phyloP scores from a whole-genome alignment of 2,888 invertebrate genomes.

The Polydesmus complanatus region DNA sequence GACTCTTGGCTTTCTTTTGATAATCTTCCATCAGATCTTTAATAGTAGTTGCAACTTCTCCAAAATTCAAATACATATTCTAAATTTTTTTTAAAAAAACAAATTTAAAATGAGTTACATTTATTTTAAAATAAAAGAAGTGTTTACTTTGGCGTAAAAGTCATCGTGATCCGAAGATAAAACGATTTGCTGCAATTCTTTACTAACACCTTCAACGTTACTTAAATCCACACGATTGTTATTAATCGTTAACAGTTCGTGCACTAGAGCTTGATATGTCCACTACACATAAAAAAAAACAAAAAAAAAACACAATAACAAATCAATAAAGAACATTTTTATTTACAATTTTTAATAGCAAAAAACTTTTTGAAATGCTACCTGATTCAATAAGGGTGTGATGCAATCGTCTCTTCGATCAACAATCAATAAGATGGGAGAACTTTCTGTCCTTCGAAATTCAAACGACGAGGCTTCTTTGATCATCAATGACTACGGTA shows the following conservation, averaged over 20 bases:
- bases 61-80: slow-evolving; percentile 92
- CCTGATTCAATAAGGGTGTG: slow-evolving; percentile 84
- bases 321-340: not conserved
- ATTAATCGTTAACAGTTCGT: slow-evolving; percentile 81
- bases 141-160: slow-evolving; percentile 71
- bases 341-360: not conserved
- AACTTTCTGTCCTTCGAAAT: slow-evolving; percentile 53
- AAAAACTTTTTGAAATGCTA: no score
- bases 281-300: slow-evolving; percentile 45
- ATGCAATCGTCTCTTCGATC: slow-evolving; percentile 91
- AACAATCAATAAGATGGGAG: slow-evolving; percentile 70
- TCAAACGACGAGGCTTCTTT: slow-evolving; percentile 80
- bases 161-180: slow-evolving; percentile 90
- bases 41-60: slow-evolving; percentile 94
- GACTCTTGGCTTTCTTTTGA: slow-evolving; percentile 85
- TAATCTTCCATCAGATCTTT: slow-evolving; percentile 96
- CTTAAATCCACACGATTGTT: slow-evolving; percentile 88
- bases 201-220: slow-evolving; percentile 64
- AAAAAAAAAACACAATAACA: slow-evolving; percentile 6
- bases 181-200: slow-evolving; percentile 84
- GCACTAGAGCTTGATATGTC: slow-evolving; percentile 99
- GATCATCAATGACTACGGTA: slow-evolving; percentile 54
- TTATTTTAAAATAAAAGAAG: not conserved
- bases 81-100: slow-evolving; percentile 29
- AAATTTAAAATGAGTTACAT: slow-evolving; percentile 10